These are phyloP conservation scores for Lycaon pictus DNA, from an alignment of 2,113 vertebrate species.

Conservation along the genomic window DNA sequence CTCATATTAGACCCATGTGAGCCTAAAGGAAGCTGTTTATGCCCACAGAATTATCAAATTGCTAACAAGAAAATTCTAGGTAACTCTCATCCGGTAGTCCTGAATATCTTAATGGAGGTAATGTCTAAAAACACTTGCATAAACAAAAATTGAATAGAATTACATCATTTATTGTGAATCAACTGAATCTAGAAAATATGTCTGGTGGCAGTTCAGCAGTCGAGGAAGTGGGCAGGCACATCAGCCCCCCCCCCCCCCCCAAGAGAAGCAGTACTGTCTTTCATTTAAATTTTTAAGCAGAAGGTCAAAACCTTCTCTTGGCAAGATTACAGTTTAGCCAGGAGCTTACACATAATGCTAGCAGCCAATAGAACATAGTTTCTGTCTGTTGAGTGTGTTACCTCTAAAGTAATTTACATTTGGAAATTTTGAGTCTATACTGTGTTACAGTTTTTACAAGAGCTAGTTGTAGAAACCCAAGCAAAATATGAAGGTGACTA, in stretches of 20 bases:
- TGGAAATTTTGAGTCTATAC: background rate
- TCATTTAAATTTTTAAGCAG: background rate
- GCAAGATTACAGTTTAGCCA: background rate
- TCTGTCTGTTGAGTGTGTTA: background rate
- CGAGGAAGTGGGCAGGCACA: no score
- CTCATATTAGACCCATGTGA: background rate
- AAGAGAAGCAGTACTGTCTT: background rate
- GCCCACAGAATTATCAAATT: no score
- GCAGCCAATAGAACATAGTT: background rate
- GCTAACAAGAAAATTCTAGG: background rate
- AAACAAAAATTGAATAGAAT: background rate
- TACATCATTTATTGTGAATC: background rate
- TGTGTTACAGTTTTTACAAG: background rate
- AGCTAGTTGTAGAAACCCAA: background rate
- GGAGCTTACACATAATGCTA: background rate
- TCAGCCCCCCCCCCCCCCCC: accelerated
- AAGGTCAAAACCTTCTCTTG: background rate
- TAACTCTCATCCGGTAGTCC: background rate
- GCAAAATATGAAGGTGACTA: background rate
- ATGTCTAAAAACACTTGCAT: background rate
- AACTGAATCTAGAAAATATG: background rate
- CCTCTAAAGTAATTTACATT: background rate
- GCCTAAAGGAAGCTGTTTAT: background rate
- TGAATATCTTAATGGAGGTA: background rate
- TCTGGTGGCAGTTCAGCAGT: background rate